Percentiles rank a stretch among this genome's conserved stretches.
phyloP scores from a whole-genome alignment of 1,140 invertebrate species.

The Papilio machaon region DNA sequence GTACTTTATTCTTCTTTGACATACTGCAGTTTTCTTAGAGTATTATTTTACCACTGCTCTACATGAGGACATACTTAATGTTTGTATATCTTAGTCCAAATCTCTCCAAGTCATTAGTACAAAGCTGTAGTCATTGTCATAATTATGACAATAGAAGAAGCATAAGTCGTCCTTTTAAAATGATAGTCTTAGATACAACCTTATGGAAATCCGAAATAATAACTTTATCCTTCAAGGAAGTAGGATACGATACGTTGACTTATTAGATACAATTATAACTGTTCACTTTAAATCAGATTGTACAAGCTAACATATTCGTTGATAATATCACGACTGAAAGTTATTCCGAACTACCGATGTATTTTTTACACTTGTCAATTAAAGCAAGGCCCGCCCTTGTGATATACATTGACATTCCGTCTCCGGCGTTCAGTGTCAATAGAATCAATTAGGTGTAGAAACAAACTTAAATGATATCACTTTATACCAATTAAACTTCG shows the following conservation, averaged over 20 bases:
- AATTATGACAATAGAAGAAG: too few species aligned
- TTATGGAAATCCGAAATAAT: not conserved
- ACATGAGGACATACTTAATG: too few species aligned
- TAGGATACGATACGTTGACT: not conserved
- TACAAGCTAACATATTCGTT: not conserved
- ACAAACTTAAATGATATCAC: constrained; percentile 48
- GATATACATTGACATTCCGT: constrained; percentile 46
- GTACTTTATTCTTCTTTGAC: not conserved
- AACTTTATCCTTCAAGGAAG: not conserved
- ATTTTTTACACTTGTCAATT: constrained; percentile 25
- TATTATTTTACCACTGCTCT: too few species aligned
- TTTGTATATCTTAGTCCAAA: not conserved
- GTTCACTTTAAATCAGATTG: not conserved
- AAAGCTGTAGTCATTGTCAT: too few species aligned
- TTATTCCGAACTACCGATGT: not conserved
- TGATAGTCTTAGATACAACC: too few species aligned
- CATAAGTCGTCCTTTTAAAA: too few species aligned
- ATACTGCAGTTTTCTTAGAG: not conserved
- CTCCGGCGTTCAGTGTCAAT: constrained; percentile 45
- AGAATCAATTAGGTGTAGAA: constrained; percentile 50
- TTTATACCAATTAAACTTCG: constrained; percentile 46
- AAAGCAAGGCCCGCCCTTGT: not conserved
- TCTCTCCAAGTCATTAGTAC: too few species aligned
- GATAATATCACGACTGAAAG: not conserved
- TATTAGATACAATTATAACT: not conserved